Evolutionary conservation across 2,113 vertebrate species (phyloP).

Genomic region (Gila orcuttii): DNA sequence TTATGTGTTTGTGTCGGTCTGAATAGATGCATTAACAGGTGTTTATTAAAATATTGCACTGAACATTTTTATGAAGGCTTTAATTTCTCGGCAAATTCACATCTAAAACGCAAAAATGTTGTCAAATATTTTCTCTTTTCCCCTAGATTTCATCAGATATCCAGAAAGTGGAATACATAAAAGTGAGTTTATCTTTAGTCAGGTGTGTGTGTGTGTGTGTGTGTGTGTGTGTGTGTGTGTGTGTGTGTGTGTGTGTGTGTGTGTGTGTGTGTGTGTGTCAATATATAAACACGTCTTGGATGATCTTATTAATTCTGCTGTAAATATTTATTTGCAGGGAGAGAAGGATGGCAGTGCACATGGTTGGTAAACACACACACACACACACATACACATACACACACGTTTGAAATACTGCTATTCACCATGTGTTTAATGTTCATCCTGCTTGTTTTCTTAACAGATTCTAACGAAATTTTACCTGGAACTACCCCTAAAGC

Average conservation of each 20-base stretch:
- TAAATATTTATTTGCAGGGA: background rate
- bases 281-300: background rate
- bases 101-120: background rate
- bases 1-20: background rate
- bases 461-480: background rate
- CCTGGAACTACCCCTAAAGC: background rate
- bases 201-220: background rate
- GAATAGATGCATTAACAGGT: background rate
- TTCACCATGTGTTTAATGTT: background rate
- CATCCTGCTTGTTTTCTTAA: background rate
- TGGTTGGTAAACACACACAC: slow-evolving; percentile 11
- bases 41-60: background rate
- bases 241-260: too few species aligned
- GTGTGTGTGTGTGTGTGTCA: background rate
- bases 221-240: too few species aligned
- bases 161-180: background rate
- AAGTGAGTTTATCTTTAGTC: too few species aligned
- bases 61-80: background rate
- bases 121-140: background rate
- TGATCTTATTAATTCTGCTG: background rate
- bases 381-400: background rate
- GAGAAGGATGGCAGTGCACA: background rate
- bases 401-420: background rate
- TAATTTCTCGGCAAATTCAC: background rate
- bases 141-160: background rate